Evolutionary conservation across 2,113 vertebrate species (phyloP).

Genomic region (Aegotheles bennettii): DNA sequence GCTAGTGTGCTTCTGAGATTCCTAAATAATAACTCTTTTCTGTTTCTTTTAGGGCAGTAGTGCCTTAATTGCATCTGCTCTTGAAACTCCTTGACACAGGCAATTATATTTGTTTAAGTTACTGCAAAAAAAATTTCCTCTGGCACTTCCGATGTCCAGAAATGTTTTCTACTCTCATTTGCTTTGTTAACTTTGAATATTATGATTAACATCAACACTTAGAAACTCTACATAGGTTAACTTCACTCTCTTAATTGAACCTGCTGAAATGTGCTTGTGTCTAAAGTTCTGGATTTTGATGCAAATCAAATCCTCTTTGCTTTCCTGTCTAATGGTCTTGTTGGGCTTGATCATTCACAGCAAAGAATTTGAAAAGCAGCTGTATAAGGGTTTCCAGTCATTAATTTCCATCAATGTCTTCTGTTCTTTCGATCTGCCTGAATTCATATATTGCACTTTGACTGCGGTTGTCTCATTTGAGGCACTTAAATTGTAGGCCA

Average conservation of each 20-base stretch:
- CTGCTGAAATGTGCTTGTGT: background rate
- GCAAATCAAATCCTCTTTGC: background rate
- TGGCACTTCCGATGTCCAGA: background rate
- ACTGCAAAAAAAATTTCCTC: background rate
- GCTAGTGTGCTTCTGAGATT: background rate
- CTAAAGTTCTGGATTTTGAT: background rate
- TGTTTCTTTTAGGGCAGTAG: background rate
- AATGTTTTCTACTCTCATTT: background rate
- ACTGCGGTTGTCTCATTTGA: background rate
- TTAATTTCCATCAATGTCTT: background rate
- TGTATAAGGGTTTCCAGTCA: background rate
- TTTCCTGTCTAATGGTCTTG: background rate
- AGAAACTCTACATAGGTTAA: background rate
- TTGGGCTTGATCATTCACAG: background rate
- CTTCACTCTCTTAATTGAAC: background rate
- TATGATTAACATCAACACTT: background rate
- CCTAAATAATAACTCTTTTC: background rate
- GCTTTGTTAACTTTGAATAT: background rate
- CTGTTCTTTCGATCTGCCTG: background rate
- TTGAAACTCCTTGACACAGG: background rate
- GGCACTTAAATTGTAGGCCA: background rate
- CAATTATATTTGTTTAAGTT: background rate
- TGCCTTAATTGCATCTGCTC: background rate
- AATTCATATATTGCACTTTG: background rate
- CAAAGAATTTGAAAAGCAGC: background rate